phyloP scores from a whole-genome alignment of 2,797 vertebrate genomes.

The Chloroceryle inda region DNA sequence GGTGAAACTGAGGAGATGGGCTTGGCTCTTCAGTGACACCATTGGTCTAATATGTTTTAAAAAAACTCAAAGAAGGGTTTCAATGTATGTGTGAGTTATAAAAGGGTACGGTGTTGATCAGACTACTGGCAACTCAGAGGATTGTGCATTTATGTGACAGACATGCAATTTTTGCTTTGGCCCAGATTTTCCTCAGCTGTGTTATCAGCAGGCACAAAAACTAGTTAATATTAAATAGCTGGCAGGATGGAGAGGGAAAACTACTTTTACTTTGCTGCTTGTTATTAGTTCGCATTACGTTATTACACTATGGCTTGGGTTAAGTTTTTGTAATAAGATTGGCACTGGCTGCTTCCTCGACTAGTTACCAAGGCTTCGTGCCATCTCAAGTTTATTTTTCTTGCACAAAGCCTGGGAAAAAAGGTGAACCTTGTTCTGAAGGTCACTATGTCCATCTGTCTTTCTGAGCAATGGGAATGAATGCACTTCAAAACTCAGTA shows the following conservation, averaged over 20 bases:
- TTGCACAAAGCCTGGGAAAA: conserved; percentile 50
- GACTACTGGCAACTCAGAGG: not conserved
- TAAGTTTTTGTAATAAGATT: not conserved
- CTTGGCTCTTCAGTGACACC: not conserved
- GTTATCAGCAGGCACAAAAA: not conserved
- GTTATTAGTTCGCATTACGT: not conserved
- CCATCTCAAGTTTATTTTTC: conserved; percentile 40
- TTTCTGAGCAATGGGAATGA: not conserved
- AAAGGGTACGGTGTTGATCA: not conserved
- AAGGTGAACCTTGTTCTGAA: conserved; percentile 15
- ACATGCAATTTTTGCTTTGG: not conserved
- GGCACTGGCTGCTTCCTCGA: conserved; percentile 15
- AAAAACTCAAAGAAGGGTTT: not conserved
- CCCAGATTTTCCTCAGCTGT: not conserved
- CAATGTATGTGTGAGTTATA: not conserved
- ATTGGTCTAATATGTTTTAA: not conserved
- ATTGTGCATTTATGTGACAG: not conserved
- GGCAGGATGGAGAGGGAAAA: not conserved
- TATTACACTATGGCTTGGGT: not conserved
- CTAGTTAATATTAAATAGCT: not conserved
- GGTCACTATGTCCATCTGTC: not conserved
- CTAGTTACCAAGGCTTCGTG: conserved; percentile 11
- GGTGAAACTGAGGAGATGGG: not conserved
- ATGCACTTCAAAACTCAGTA: not conserved
- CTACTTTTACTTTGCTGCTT: conserved; percentile 11